Evolutionary conservation across 2,888 invertebrate genomes (phyloP), one percentile per base, ranked within the genome.

Genomic region (Drosophila engyochracea): DNA sequence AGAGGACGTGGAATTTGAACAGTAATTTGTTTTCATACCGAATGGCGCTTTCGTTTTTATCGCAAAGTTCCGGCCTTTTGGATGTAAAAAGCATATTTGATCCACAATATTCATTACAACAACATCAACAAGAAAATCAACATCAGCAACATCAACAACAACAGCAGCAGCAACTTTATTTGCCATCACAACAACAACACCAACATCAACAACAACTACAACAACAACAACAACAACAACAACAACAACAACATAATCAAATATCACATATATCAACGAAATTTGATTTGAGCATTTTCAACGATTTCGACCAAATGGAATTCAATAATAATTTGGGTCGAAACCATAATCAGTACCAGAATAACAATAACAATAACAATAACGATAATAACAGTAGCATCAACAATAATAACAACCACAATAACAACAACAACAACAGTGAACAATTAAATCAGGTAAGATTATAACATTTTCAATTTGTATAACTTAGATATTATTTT

Each of bases 31-130:
- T 73, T 70, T 77, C 51, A 25, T 87, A 83, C 82, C 93, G 93
- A 93, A 93, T 93, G 93, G 93, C 93, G 91, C 92, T 93, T 80
- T 92, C 93, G 87, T 87, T 93, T 84, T 82, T 91, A 84, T 90
- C 92, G 66, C 91, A 91, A 79, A 89, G 90, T 85, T 91, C 92
- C 77, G 92, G 85, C 83, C 92, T 91, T 70, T 87, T 91, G 82
- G 93, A 93, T 89, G 86, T 93, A 73, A 92, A 93, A 90, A 88
- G 91, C 70, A 89, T 92, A 76, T 91, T 93, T 75, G 93, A 93
- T 85, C 91, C 93, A 82, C 91, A 87, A 83, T 91, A 89, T 82
- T 75, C 81, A 74, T 70, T 74, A 70, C 82, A 75, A 76, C 82
- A 83, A 61, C 83, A 79, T 33, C 83, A 82, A 41, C 81, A 79